These are phyloP conservation scores for Varanus komodoensis DNA, from an alignment of 2,113 vertebrate genomes.

Conservation along the genomic window DNA sequence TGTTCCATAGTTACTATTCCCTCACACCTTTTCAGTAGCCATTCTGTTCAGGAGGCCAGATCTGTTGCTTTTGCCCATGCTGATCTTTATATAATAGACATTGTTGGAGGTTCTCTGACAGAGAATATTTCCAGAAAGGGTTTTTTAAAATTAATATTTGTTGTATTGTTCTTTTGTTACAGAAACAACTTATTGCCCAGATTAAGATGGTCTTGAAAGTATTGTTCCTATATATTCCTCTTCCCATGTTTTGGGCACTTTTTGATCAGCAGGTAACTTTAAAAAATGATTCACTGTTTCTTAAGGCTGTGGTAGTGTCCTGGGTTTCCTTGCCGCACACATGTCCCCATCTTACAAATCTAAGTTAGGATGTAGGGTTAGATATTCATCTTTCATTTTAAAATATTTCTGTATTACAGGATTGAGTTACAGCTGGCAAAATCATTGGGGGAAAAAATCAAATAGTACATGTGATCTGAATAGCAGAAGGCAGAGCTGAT, in stretches of 20 bases:
- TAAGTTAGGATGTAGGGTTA: not conserved
- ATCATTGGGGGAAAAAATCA: not conserved
- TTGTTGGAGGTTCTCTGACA: not conserved
- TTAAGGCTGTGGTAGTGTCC: not conserved
- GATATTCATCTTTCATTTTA: not conserved
- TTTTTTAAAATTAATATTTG: not conserved
- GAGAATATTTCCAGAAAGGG: not conserved
- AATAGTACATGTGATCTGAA: not conserved
- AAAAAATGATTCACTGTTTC: not conserved
- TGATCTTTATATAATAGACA: not conserved
- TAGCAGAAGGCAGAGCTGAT: not conserved
- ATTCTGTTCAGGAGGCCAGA: not conserved
- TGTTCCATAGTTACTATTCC: not conserved
- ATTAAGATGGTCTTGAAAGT: constrained; percentile 94
- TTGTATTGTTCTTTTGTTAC: constrained; percentile 30
- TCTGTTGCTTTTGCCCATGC: not conserved
- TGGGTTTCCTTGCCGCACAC: no score
- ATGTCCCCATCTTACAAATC: not conserved
- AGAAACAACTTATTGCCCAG: constrained; percentile 92
- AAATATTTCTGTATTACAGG: not conserved
- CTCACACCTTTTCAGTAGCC: not conserved
- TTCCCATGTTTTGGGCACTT: constrained; percentile 98
- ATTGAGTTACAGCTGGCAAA: not conserved
- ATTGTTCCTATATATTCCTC: constrained; percentile 92
- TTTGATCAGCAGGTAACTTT: constrained; percentile 95